These are phyloP conservation scores for Rhagophthalmus giganteus DNA, from an alignment of 2,888 invertebrate genomes.

Conservation along the genomic window DNA sequence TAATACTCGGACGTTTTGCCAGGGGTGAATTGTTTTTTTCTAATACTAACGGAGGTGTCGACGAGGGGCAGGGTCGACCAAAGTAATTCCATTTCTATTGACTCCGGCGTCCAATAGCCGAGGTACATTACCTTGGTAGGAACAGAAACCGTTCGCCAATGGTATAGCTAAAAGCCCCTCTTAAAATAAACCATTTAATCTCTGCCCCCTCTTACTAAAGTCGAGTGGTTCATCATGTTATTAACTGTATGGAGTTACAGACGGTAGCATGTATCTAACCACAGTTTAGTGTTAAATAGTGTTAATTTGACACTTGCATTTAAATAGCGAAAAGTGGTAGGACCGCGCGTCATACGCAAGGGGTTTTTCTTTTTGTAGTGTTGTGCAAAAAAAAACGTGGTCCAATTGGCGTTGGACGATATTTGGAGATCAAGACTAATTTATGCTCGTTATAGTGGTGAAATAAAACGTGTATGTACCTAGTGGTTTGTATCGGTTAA, in stretches of 20 bases:
- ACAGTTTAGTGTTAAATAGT: constrained; percentile 37
- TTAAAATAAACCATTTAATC: constrained; percentile 38
- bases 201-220: constrained; percentile 41
- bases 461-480: no score
- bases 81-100: constrained; percentile 50
- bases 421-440: no score
- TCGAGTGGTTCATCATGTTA: constrained; percentile 47
- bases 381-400: no score
- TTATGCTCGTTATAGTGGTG: no score
- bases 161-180: constrained; percentile 35
- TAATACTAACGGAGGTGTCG: constrained; percentile 43
- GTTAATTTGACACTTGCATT: constrained; percentile 35
- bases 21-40: constrained; percentile 39
- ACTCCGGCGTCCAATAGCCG: constrained; percentile 41
- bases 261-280: constrained; percentile 47
- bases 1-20: constrained; percentile 47
- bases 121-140: constrained; percentile 33
- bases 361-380: background rate
- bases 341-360: background rate
- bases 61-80: constrained; percentile 41
- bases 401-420: no score
- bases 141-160: constrained; percentile 38
- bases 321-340: constrained; percentile 4
- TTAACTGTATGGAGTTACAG: constrained; percentile 52
- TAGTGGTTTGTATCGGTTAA: no score